These are phyloP conservation scores for Pungitius pungitius DNA, from an alignment of 2,113 vertebrate species.

Conservation along the genomic window DNA sequence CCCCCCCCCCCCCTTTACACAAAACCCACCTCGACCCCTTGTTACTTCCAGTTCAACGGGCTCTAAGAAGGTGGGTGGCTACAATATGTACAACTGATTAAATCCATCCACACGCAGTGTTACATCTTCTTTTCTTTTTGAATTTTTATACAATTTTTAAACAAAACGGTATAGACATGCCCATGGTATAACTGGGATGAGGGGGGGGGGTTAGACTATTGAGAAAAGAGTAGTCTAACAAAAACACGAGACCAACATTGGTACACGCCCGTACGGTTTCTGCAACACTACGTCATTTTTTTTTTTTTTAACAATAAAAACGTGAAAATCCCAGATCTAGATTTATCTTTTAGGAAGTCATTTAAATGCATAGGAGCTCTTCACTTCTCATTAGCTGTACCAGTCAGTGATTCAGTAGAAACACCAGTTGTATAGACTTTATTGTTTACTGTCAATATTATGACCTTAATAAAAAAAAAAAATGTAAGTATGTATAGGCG, in stretches of 20 bases:
- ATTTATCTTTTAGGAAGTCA: slow-evolving; percentile 89
- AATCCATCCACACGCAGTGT: slow-evolving; percentile 85
- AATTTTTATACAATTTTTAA: slow-evolving; percentile 87
- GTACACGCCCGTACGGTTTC: slow-evolving; percentile 85
- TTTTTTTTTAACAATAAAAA: slow-evolving; percentile 77
- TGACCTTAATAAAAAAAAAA: slow-evolving; percentile 89
- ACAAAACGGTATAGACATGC: slow-evolving; percentile 87
- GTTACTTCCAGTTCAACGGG: slow-evolving; percentile 87
- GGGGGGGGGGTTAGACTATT: slow-evolving; percentile 76
- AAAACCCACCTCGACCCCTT: slow-evolving; percentile 88
- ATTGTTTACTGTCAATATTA: slow-evolving; percentile 96
- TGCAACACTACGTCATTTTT: slow-evolving; percentile 91
- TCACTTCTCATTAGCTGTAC: slow-evolving; percentile 95
- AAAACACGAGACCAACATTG: slow-evolving; percentile 82
- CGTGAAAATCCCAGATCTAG: slow-evolving; percentile 87
- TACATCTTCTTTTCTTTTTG: slow-evolving; percentile 81
- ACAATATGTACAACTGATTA: slow-evolving; percentile 65
- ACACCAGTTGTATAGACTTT: slow-evolving; percentile 97
- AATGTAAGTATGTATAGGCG: slow-evolving; percentile 99
- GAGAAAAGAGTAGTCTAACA: slow-evolving; percentile 82
- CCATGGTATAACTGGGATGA: slow-evolving; percentile 85
- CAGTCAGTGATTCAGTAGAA: slow-evolving; percentile 95
- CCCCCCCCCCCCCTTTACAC: slow-evolving; percentile 42
- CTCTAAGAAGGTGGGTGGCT: slow-evolving; percentile 78
- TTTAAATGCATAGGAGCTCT: slow-evolving; percentile 92